phyloP scores from a whole-genome alignment of 2,888 invertebrate genomes.

The Rhorus exstirpatorius region DNA sequence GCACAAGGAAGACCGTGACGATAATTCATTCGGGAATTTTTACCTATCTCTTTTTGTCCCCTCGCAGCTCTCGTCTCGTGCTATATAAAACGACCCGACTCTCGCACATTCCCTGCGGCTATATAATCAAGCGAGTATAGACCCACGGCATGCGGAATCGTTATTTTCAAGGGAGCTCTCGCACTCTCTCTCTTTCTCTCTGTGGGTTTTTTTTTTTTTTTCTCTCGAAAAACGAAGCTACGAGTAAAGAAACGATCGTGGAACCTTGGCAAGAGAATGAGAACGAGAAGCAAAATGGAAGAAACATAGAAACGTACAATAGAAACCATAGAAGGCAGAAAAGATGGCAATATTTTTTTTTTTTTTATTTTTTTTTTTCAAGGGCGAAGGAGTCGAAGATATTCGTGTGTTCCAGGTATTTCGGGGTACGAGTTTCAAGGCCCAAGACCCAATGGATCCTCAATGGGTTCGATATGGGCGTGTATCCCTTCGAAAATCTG shows the following conservation, averaged over 20 bases:
- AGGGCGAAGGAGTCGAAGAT: conserved; percentile 76
- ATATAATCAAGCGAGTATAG: conserved; percentile 68
- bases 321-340: conserved; percentile 39
- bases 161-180: conserved; percentile 51
- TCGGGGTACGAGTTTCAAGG: conserved; percentile 66
- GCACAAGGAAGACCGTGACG: conserved; percentile 55
- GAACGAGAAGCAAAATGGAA: conserved; percentile 14
- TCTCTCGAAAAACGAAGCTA: conserved; percentile 54
- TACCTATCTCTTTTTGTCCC: conserved; percentile 16
- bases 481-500: conserved; percentile 80
- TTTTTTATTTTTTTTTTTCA: conserved; percentile 30
- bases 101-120: conserved; percentile 51
- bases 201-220: conserved; percentile 54
- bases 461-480: conserved; percentile 83
- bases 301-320: conserved; percentile 47
- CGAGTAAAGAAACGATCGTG: conserved; percentile 47
- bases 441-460: conserved; percentile 80
- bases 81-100: too few species aligned
- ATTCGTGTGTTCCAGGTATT: conserved; percentile 76
- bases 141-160: conserved; percentile 48
- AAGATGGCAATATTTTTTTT: conserved; percentile 46
- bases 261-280: conserved; percentile 38
- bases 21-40: conserved; percentile 69
- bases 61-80: conserved; percentile 30
- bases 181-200: conserved; percentile 9